Evolutionary conservation across 2,113 vertebrate genomes (phyloP), one percentile per base, ranked within the genome.

Genomic region (Benitochromis conjunctus): DNA sequence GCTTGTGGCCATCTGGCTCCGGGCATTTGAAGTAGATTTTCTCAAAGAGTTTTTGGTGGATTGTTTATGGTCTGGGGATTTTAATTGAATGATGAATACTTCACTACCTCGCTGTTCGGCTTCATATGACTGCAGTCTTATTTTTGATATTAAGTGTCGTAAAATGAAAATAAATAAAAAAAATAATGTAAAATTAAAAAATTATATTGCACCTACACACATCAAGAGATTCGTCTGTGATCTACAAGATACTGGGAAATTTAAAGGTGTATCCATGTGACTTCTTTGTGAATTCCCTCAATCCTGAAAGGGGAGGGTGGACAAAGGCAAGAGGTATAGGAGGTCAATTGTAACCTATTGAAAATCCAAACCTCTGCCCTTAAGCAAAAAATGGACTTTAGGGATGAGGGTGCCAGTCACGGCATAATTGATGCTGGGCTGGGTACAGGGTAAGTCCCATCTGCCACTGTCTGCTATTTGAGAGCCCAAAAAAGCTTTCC

Each of bases 291-390:
- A 93, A 91, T 87, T 82, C 84, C 83, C 62, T 84, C 58, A 89
- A 79, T 86, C 91, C 79, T 94, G 76, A 66, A 81, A 13, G 69
- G 14, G 14, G 55, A 77, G 54, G 69, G 80, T 82, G 86, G 69
- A 82, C 41, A 43, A 43, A 24, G 51, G 69, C 29, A 26, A 18
- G 54, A 80, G 86, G 84, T 91, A 92, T 80, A 84, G 34, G 51
- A 85, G 89, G 87, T 93, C 91, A 92, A 91, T 69, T 85, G 89
- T 83, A 91, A 91, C 91, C 92, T 90, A 92, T 92, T 91, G 91
- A 82, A 82, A 76, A 82, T 43, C 80, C 86, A 88, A 84, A 88
- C 86, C 89, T 58, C 43, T 83, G 82, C 87, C 90, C 81, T 91
- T 80, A 43, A 90, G 60, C 86, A 91, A 81, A 88, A 90, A 83